Base-by-base conservation (phyloP, 2,113 vertebrate genomes). In the Zosterops borbonicus region DNA sequence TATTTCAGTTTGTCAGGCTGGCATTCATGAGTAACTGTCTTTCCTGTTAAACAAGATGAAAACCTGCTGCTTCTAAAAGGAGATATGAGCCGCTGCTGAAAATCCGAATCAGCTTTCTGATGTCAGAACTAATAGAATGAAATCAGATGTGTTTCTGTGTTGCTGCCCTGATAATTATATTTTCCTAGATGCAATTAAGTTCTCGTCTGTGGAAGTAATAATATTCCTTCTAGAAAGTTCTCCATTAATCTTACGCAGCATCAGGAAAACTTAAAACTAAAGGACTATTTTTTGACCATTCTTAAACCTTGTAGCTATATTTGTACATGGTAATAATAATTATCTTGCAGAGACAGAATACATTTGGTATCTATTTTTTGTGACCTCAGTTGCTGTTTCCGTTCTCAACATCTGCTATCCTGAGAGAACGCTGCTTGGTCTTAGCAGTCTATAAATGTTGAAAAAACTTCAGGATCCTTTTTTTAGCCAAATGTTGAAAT, bases 331-430 rank as follows among this genome's bases (percentile, higher is more conserved):
- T 94, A 85, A 49, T 94, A 85, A 49, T 69, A 84, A 94, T 91
- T 52, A 44, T n/a, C 14, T 95, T 83, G 73, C 74, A 83, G 63
- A 82, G 14, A 35, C 24, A 83, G 50, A 79, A 53, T 68, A 19
- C 87, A 44, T 91, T 89, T 96, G 76, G 6, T 37, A 18, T 77
- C 8, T 86, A 62, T 92, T 94, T 95, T 75, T 94, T 85, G 82
- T 96, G 93, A 93, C 83, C 50, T 95, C n/a, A 68, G 50, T 95
- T 96, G 78, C 82, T 67, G 80, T 94, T 97, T 80, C 62, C 21
- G 17, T 84, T 92, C 37, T 59, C 62, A 81, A 55, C 65, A 85
- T 93, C 83, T 97, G 84, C 81, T 94, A 52, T 87, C 85, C 80
- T 88, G 50, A 52, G 60, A 33, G 9, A 58, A 84, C 29, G 12